A percentile compares a stretch with the other conserved stretches of the same genome.
phyloP scores from a whole-genome alignment of 2,113 vertebrate species.

The Chaenogobius annularis region DNA sequence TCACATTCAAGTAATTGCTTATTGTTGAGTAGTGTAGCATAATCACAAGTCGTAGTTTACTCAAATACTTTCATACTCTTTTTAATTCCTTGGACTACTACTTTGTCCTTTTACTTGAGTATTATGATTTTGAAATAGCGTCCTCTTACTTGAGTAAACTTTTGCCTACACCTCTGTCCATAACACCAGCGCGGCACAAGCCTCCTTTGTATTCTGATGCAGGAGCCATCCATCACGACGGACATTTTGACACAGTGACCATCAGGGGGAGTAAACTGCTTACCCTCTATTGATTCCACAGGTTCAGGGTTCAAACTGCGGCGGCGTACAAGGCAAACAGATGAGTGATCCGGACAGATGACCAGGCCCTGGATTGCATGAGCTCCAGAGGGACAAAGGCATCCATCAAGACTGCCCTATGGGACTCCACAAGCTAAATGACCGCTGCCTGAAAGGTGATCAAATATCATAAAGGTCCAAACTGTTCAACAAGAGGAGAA shows the following conservation, averaged over 20 bases:
- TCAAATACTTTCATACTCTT: too few relatives aligned
- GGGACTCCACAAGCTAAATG: not conserved
- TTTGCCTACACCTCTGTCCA: not conserved
- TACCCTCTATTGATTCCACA: constrained; percentile 10
- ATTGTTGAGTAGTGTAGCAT: not conserved
- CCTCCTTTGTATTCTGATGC: not conserved
- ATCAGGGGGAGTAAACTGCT: constrained; percentile 11
- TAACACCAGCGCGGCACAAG: not conserved
- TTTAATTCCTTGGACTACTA: not conserved
- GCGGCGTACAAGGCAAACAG: constrained; percentile 5
- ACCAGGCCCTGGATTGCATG: not conserved
- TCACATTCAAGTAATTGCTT: not conserved
- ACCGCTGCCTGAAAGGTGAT: not conserved
- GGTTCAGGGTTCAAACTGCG: constrained; percentile 4
- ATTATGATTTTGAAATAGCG: too few relatives aligned
- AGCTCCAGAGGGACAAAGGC: not conserved
- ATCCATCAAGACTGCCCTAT: not conserved
- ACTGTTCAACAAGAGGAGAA: not conserved
- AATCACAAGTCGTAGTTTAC: too few relatives aligned
- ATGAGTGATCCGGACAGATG: constrained; percentile 8
- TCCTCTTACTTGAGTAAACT: not conserved
- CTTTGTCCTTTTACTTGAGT: not conserved
- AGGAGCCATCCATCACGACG: not conserved
- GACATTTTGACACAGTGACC: constrained; percentile 12
- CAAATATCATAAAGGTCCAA: not conserved